These are phyloP conservation scores for Panurus biarmicus DNA, from an alignment of 2,113 vertebrate genomes.

Conservation along the genomic window DNA sequence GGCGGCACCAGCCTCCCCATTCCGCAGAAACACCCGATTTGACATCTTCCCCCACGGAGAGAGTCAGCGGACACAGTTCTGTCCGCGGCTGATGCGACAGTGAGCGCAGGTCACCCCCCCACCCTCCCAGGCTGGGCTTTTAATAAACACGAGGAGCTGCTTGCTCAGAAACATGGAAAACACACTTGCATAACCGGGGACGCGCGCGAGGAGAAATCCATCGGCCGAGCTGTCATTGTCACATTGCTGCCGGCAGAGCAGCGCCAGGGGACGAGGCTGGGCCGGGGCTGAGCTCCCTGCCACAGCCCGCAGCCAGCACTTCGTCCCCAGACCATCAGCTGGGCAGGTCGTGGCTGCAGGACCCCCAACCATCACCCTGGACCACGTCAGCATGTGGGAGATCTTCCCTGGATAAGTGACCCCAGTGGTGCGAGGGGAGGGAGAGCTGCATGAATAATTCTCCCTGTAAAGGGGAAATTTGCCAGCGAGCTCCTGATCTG, in stretches of 20 bases:
- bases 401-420: background rate
- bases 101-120: background rate
- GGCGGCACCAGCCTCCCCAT: background rate
- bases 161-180: background rate
- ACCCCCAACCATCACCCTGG: background rate
- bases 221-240: background rate
- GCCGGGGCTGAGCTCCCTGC: background rate
- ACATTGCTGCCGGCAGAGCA: background rate
- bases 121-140: background rate
- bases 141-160: background rate
- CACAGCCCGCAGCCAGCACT: background rate
- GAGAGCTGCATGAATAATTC: background rate
- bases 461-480: background rate
- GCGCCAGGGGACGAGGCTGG: fast-evolving
- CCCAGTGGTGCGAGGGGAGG: fast-evolving
- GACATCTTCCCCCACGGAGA: fast-evolving
- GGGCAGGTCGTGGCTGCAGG: background rate
- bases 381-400: fast-evolving
- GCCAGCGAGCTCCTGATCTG: background rate
- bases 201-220: background rate
- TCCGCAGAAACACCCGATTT: background rate
- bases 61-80: fast-evolving
- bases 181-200: background rate
- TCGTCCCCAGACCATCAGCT: fast-evolving
- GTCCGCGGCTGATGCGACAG: background rate